These are phyloP conservation scores for Daubentonia madagascariensis DNA, from an alignment of 2,113 vertebrate genomes.

Conservation along the genomic window DNA sequence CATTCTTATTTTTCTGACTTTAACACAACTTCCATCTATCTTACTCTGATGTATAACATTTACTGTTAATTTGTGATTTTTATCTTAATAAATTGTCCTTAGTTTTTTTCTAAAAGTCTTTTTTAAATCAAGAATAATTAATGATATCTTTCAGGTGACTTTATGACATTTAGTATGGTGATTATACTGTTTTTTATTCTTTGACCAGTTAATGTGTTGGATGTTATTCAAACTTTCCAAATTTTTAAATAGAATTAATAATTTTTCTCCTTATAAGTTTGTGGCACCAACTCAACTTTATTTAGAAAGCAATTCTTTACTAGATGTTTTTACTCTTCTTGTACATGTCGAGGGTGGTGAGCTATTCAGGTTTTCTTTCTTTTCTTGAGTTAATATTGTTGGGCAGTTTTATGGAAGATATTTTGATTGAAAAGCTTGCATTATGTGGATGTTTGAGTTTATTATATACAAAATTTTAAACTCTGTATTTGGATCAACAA, in stretches of 20 bases:
- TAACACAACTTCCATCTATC: background rate
- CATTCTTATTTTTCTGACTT: background rate
- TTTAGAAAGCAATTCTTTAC: background rate
- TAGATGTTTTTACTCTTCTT: background rate
- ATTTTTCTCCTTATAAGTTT: background rate
- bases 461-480: background rate
- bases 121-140: background rate
- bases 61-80: background rate
- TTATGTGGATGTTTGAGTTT: background rate
- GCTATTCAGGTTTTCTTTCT: background rate
- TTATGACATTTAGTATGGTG: background rate
- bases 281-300: background rate
- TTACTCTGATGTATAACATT: background rate
- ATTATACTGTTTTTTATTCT: background rate
- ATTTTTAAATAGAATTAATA: background rate
- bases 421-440: background rate
- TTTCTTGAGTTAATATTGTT: background rate
- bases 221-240: background rate
- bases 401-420: background rate
- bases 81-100: background rate
- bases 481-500: background rate
- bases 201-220: background rate
- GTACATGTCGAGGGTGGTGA: background rate
- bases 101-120: background rate
- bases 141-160: background rate